Percentiles rank a stretch among this genome's conserved stretches.
phyloP scores from a whole-genome alignment of 2,888 invertebrate species.

The Drosophila koepferae region DNA sequence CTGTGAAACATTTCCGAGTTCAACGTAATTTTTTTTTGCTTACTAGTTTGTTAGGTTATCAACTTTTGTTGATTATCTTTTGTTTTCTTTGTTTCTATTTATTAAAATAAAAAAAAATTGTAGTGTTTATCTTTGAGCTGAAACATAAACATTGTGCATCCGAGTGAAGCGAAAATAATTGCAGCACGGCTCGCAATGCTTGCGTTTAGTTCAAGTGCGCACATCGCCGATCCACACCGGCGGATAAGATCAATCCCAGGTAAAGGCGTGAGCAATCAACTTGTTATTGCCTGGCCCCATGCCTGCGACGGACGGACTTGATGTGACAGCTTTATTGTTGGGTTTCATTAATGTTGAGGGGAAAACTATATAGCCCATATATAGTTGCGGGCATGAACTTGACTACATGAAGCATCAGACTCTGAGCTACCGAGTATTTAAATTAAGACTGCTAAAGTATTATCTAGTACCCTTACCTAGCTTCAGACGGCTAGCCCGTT shows the following conservation, averaged over 20 bases:
- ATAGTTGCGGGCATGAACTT: constrained; percentile 8
- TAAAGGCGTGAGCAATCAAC: constrained; percentile 25
- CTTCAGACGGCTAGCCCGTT: constrained; percentile 1
- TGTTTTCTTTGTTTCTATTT: constrained; percentile 12
- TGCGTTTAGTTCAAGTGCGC: constrained; percentile 50
- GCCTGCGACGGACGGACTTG: background rate
- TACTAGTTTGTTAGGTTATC: constrained; percentile 25
- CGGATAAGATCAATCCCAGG: constrained; percentile 18
- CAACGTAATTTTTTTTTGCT: constrained; percentile 28
- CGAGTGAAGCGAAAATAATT: constrained; percentile 56
- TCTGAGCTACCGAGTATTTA: constrained; percentile 1
- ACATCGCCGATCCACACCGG: constrained; percentile 14
- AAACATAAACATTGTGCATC: constrained; percentile 44
- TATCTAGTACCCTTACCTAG: background rate
- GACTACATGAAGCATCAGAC: background rate
- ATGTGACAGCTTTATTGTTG: constrained; percentile 28
- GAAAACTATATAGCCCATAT: background rate
- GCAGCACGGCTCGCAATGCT: constrained; percentile 29
- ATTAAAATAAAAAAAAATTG: no score
- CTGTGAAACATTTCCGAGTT: constrained; percentile 39
- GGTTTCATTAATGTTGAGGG: constrained; percentile 6
- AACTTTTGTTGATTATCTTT: constrained; percentile 24
- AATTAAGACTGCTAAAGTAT: background rate
- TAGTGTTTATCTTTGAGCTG: constrained; percentile 10
- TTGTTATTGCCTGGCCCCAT: constrained; percentile 1